phyloP scores from a whole-genome alignment of 2,888 invertebrate genomes.

The Trichacis sp. region DNA sequence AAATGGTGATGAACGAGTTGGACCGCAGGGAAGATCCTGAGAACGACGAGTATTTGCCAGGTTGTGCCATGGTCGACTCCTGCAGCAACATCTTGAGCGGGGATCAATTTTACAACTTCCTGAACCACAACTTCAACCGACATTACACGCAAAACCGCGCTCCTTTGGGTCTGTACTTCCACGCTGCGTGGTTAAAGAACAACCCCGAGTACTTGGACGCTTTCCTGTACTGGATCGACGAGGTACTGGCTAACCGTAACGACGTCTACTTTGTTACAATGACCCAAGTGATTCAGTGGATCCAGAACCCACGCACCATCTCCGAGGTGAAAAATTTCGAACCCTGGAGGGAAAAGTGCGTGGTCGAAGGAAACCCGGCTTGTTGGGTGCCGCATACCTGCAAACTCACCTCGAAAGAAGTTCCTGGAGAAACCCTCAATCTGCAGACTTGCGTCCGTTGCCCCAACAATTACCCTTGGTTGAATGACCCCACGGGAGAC shows the following conservation, averaged over 20 bases:
- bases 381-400: slow-evolving; percentile 93
- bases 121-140: slow-evolving; percentile 92
- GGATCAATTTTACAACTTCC: slow-evolving; percentile 94
- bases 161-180: slow-evolving; percentile 91
- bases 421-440: slow-evolving; percentile 94
- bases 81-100: slow-evolving; percentile 93
- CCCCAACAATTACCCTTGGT: slow-evolving; percentile 95
- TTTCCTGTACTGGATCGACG: slow-evolving; percentile 94
- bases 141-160: slow-evolving; percentile 92
- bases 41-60: slow-evolving; percentile 90
- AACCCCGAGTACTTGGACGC: slow-evolving; percentile 93
- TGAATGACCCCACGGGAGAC: slow-evolving; percentile 91
- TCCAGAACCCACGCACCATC: slow-evolving; percentile 89
- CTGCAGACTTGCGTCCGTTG: slow-evolving; percentile 93
- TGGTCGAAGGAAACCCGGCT: slow-evolving; percentile 84
- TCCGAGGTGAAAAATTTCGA: slow-evolving; percentile 91
- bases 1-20: slow-evolving; percentile 95
- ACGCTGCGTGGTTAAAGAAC: slow-evolving; percentile 93
- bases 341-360: slow-evolving; percentile 94
- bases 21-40: slow-evolving; percentile 91
- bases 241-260: slow-evolving; percentile 84
- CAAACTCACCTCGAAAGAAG: slow-evolving; percentile 91
- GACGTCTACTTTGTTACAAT: slow-evolving; percentile 95
- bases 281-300: slow-evolving; percentile 97
- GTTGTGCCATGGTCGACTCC: slow-evolving; percentile 95